These are phyloP conservation scores for Corydoras maculifer DNA, from an alignment of 2,113 vertebrate genomes.

Conservation along the genomic window DNA sequence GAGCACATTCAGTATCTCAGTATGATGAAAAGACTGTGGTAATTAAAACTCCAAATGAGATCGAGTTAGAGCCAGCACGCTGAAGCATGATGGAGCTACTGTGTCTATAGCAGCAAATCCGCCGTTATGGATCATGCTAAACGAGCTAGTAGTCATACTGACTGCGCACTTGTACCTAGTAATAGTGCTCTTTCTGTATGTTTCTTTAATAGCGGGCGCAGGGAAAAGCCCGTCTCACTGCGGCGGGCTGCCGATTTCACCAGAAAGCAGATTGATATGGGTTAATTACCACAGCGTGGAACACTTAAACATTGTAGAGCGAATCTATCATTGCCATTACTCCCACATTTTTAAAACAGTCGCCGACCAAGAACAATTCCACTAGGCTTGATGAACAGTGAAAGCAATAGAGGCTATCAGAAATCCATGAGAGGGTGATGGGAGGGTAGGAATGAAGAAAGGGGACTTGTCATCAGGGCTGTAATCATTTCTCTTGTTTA, in stretches of 20 bases:
- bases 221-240: slow-evolving; percentile 49
- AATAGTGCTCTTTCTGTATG: slow-evolving; percentile 45
- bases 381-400: background rate
- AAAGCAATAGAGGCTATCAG: slow-evolving; percentile 18
- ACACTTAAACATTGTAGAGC: slow-evolving; percentile 49
- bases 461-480: slow-evolving; percentile 44
- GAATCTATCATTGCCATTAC: slow-evolving; percentile 56
- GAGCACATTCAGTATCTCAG: slow-evolving; percentile 46
- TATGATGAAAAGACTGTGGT: slow-evolving; percentile 41
- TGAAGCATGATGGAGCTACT: slow-evolving; percentile 13
- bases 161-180: slow-evolving; percentile 52
- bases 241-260: slow-evolving; percentile 48
- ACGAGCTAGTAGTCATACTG: slow-evolving; percentile 53
- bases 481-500: slow-evolving; percentile 60
- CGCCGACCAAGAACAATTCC: slow-evolving; percentile 44
- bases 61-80: background rate
- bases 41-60: slow-evolving; percentile 50
- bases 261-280: slow-evolving; percentile 65
- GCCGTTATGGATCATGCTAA: slow-evolving; percentile 57
- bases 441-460: slow-evolving; percentile 50
- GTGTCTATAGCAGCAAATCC: slow-evolving; percentile 3
- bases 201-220: slow-evolving; percentile 53
- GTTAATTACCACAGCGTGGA: slow-evolving; percentile 62
- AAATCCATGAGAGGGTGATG: slow-evolving; percentile 49
- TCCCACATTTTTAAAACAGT: slow-evolving; percentile 42